Base-by-base conservation (phyloP, 37 sponge, comb jelly and placozoan genomes). In the Halisarca cf. caerulea region DNA sequence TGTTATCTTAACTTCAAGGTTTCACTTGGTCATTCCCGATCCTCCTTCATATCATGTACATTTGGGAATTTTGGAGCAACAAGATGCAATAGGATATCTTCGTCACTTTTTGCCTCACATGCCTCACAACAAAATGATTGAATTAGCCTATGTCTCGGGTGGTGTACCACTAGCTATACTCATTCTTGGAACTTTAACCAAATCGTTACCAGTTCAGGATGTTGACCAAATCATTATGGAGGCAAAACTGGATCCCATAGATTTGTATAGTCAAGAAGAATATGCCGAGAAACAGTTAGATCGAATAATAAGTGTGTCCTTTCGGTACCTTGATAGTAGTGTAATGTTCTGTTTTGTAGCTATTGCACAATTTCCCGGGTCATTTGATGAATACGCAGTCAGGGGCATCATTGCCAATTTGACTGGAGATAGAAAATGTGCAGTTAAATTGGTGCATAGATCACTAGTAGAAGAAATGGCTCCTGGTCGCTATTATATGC, bases 81-180 rank as follows among this genome's bases (percentile, higher is more conserved):
- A n/a, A 20, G 30, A n/a, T 62, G 25, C 64, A 62, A 15, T 7
- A 15, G 64, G 15, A 23, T n/a, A n/a, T 62, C 6, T 47, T 6
- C 6, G 11, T 11, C 11, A 47, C 11, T 47, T 47, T 47, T 6
- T 47, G 11, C 51, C 51, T 11, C 51, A 47, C 51, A 6, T 47
- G 51, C 51, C 51, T 14, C 51, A 11, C 51, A 47, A 11, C 51
- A 47, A 47, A 47, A 15, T 62, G 5, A n/a, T 30, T 20, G 64
- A 62, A n/a, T 62, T 62, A 28, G 64, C n/a, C 64, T 20, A 62
- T 62, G 25, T 62, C 6, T 20, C 64, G 9, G 64, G 64, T 30
- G 64, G 64, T 62, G 64, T 62, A 62, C 64, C 64, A 62, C 30
- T 62, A 62, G 64, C 64, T 30, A 62, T 62, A 20, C 25, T 30